These are phyloP conservation scores for Agapetus fuscipes DNA, from an alignment of 2,888 invertebrate genomes.

Conservation along the genomic window DNA sequence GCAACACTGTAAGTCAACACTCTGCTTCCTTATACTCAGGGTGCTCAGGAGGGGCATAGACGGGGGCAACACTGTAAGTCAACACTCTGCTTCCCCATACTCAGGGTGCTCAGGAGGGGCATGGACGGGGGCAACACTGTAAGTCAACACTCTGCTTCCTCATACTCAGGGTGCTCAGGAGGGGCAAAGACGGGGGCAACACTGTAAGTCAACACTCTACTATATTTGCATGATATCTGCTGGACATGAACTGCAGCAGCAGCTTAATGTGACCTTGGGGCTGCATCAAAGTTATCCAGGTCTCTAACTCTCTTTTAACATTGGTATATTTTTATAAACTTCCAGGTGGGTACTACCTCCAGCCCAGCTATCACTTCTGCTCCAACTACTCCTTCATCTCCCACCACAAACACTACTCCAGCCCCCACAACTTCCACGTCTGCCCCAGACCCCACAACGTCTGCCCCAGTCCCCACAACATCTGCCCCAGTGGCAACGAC, in stretches of 20 bases:
- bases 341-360: too few relatives aligned
- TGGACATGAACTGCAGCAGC: too few relatives aligned
- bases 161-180: slow-evolving; percentile 3
- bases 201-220: too few relatives aligned
- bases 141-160: too few relatives aligned
- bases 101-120: slow-evolving; percentile 5
- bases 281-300: too few relatives aligned
- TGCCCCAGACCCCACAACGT: background rate
- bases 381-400: background rate
- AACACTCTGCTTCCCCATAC: slow-evolving; percentile 7
- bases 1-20: too few relatives aligned
- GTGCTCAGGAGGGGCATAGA: slow-evolving; percentile 5
- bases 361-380: background rate
- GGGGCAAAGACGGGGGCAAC: slow-evolving; percentile 4
- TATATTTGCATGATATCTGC: too few relatives aligned
- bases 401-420: background rate
- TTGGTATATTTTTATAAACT: too few relatives aligned
- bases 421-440: background rate
- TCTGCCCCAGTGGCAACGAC: slow-evolving; percentile 4
- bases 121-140: too few relatives aligned
- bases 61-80: too few relatives aligned
- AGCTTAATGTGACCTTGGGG: too few relatives aligned
- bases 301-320: too few relatives aligned
- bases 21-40: slow-evolving; percentile 7
- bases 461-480: background rate